Base-by-base conservation (phyloP, 2,113 vertebrate species). In the Rhinopomastus cyanomelas region DNA sequence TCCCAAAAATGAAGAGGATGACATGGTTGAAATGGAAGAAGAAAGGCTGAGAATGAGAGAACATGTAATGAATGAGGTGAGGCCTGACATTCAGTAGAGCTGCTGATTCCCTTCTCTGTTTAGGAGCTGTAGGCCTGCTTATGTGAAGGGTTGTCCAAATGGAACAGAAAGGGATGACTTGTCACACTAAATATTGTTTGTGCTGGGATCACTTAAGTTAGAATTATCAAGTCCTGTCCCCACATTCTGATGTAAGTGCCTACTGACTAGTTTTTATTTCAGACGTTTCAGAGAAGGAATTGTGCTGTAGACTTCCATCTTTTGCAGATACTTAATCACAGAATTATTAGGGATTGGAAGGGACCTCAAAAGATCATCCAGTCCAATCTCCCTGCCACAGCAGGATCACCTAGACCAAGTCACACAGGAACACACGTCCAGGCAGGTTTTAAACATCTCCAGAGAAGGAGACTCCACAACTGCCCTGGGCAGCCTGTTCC, bases 21-120 rank as follows among this genome's bases (percentile, higher is more conserved):
- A 99, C 92, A 99, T 99, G 99, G 95, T 99, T 92, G 99, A 99
- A 97, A 99, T 99, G 99, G 99, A 99, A 94, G 99, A 99, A 93
- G 99, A 99, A 97, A 97, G 99, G 77, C 97, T 99, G 62, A 98
- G 99, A 66, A 99, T 99, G 99, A 98, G 99, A 82, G 99, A 99
- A 68, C 99, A 99, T 72, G 99, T 99, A 60, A 99, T 99, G 99
- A 99, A 98, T 69, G 99, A 99, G 99, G 99, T 99, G 94, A 37
- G 88, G 25, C 82, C 39, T 72, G 66, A 59, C 44, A 18, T 55
- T 85, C 32, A 51, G 68, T 57, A 60, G 16, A 86, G 60, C 48
- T 94, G 26, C 32, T 46, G 8, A 52, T 81, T 72, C 59, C 36
- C 17, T 84, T 62, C n/a, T 67, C 0, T 26, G 8, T 65, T 88